A percentile compares a stretch with the other conserved stretches of the same genome.
These are phyloP conservation scores for Onychomys torridus DNA, from an alignment of 2,797 vertebrate species.

Conservation along the genomic window DNA sequence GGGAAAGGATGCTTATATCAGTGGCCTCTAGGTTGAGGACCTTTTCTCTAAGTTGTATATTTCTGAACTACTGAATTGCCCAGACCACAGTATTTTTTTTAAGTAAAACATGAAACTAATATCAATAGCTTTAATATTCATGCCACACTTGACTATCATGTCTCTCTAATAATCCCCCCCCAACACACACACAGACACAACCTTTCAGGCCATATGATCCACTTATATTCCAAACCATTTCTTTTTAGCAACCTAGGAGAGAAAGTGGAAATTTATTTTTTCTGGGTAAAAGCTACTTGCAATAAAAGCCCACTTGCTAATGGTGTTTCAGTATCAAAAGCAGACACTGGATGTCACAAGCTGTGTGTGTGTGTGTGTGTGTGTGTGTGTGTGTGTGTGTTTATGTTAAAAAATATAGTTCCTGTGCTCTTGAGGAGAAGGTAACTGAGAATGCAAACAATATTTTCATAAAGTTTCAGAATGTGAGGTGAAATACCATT, in stretches of 20 bases:
- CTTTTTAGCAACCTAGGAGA: background rate
- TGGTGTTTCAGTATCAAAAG: conserved; percentile 20
- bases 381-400: too few relatives aligned
- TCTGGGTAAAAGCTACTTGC: background rate
- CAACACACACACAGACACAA: background rate
- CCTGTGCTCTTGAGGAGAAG: background rate
- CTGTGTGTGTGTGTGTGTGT: too few relatives aligned
- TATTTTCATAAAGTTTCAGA: background rate
- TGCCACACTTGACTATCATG: background rate
- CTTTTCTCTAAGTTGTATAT: background rate
- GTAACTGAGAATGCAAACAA: background rate
- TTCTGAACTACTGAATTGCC: conserved; percentile 36
- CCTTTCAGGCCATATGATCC: background rate
- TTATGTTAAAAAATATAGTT: background rate
- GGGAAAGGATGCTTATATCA: background rate
- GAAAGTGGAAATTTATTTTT: background rate
- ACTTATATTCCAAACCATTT: background rate
- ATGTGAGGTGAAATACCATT: background rate
- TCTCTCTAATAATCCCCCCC: background rate
- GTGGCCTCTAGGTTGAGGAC: background rate
- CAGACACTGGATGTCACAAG: background rate
- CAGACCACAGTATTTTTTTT: background rate
- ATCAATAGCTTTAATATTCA: background rate
- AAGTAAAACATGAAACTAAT: background rate
- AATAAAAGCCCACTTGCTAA: background rate